A percentile compares a stretch with the other conserved stretches of the same genome.
Evolutionary conservation across 2,888 invertebrate genomes (phyloP).

Genomic region (Amphipoea lucens): DNA sequence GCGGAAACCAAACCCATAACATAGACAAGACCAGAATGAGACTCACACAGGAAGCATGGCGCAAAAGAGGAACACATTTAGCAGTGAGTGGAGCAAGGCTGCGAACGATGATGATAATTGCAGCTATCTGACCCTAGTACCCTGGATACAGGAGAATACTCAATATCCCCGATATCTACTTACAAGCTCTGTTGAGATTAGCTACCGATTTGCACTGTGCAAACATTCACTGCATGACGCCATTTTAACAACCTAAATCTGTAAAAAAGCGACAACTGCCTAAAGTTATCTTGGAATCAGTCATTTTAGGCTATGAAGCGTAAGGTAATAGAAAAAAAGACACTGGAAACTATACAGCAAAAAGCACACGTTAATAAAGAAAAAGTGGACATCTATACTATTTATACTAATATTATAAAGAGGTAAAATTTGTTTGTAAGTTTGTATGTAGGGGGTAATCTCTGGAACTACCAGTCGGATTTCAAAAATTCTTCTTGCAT

Average conservation of each 20-base stretch:
- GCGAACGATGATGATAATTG: neutral
- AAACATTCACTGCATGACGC: neutral
- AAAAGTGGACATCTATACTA: neutral
- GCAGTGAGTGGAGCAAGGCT: neutral
- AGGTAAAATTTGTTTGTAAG: no score
- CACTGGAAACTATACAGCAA: neutral
- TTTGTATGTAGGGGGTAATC: no score
- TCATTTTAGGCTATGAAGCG: neutral
- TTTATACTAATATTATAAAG: no score
- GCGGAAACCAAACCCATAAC: no score
- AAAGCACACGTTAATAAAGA: neutral
- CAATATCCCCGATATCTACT: neutral
- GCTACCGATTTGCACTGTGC: neutral
- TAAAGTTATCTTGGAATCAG: no score
- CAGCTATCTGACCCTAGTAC: neutral
- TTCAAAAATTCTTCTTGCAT: no score
- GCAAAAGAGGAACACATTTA: neutral
- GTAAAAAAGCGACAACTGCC: neutral
- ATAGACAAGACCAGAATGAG: no score
- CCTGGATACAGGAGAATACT: no score
- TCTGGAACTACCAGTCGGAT: no score
- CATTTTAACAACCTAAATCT: neutral
- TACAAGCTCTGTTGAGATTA: no score
- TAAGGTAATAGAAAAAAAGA: neutral
- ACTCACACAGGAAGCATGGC: neutral